Base-by-base conservation (phyloP, 2,113 vertebrate genomes). In the Petrocephalus zakoni region DNA sequence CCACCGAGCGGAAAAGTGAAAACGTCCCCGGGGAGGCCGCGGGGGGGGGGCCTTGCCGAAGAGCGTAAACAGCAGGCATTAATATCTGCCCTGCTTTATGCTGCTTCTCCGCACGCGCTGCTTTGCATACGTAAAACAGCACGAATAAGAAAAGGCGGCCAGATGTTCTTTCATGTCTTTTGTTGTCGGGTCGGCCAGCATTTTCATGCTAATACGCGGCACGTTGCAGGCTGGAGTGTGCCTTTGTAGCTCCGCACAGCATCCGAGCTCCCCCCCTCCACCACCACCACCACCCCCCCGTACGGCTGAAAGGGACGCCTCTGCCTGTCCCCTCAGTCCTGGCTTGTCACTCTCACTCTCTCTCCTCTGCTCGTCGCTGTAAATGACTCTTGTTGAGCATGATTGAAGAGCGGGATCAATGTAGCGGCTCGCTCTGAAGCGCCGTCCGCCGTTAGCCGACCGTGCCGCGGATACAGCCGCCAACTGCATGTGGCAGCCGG, bases 121-220 rank as follows among this genome's bases (percentile, higher is more conserved):
- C 5, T 87, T 88, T 81, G 72, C 78, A 84, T 85, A n/a, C 83
- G 15, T 85, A 53, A 85, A 85, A 85, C 51, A 85, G 29, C 51
- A 55, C 61, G 53, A 88, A 56, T 81, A 49, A 52, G n/a, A 84
- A 88, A 68, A 83, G 55, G 88, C 51, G 8, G 37, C 72, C 87
- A 88, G 87, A 82, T 88, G 53, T 88, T 61, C 53, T 84, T 88
- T 84, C 56, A 53, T 58, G 88, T 84, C 37, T 42, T 83, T 56
- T 88, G 51, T 85, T 82, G 21, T 52, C 17, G 51, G 52, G 61
- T 68, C n/a, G 51, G 52, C 21, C 22, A 49, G 52, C 53, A 88
- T 84, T 88, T 84, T 83, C 88, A 88, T 88, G 88, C 78, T 84
- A 84, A 88, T 84, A 22, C 46, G 13, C 34, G 25, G 11, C 22